Evolutionary conservation across 2,888 invertebrate genomes (phyloP), one percentile per base, ranked within the genome.

Genomic region (Tubiluchus corallicola): DNA sequence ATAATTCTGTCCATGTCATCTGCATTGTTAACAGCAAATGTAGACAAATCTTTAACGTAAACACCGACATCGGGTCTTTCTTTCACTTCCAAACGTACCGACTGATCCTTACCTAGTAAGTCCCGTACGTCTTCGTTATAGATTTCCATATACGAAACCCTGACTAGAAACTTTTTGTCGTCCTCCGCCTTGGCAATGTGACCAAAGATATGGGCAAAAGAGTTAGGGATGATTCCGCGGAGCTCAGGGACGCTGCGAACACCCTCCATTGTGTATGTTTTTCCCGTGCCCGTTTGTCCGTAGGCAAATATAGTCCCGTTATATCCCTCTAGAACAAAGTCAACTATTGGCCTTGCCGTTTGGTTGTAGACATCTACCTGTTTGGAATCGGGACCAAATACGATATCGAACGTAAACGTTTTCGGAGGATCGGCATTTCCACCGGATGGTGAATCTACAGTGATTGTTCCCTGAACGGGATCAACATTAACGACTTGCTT

Each of bases 41-140:
- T 85, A 45, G 88, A 84, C 15, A 99, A 72, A 62, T 96, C 96
- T 65, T 94, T 92, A 0, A 99, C 94, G 63, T 92, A 98, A 3
- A 98, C 94, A 2, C 96, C 94, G 49, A 92, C 81, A 58, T 96
- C 94, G 0, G 88, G 82, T 3, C 92, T 69, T 66, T 98, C 96
- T 64, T 92, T 87, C 1, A 65, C 67, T 65, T 92, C 88, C 13
- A 92, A 68, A 55, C 79, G 77, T n/a, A 61, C 59, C 53, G 77
- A 77, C 21, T 85, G 82, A 64, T 88, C 83, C 63, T 83, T 84
- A 3, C 81, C 80, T 3, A 98, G 70, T 38, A 98, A 71, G 68
- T 99, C 98, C 19, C 94, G 74, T 0, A 98, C 88, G 66, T 98
- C 96, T 66, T 98, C 98, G 64, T 98, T 98, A 67, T 98, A 98